phyloP scores from a whole-genome alignment of 1,140 invertebrate species.

The Pseudoatta argentina region DNA sequence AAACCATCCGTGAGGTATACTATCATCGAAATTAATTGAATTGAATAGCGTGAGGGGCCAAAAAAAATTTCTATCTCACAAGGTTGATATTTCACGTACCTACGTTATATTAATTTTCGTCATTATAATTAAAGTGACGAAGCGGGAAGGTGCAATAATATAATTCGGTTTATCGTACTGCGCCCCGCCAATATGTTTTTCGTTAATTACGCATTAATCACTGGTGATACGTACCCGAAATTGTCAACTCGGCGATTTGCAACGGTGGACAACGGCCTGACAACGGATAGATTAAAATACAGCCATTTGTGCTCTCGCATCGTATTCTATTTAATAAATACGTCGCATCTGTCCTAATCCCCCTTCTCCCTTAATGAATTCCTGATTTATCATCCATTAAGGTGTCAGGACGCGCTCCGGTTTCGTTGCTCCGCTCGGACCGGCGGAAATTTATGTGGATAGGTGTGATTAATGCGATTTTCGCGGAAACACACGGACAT shows the following conservation, averaged over 20 bases:
- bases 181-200: slow-evolving; percentile 13
- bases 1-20: slow-evolving; percentile 2
- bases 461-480: slow-evolving; percentile 82
- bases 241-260: slow-evolving; percentile 21
- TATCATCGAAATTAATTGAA: slow-evolving; percentile 29
- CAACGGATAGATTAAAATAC: slow-evolving; percentile 70
- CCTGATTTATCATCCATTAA: slow-evolving; percentile 81
- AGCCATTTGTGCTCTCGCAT: slow-evolving; percentile 63
- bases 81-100: not conserved
- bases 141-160: not conserved
- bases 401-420: slow-evolving; percentile 76
- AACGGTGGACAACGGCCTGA: slow-evolving; percentile 27
- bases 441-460: slow-evolving; percentile 80
- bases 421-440: slow-evolving; percentile 76
- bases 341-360: slow-evolving; percentile 71
- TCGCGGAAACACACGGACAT: slow-evolving; percentile 81
- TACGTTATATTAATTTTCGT: slow-evolving; percentile 22
- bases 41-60: not conserved
- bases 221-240: not conserved
- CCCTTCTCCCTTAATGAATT: slow-evolving; percentile 74
- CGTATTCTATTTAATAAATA: slow-evolving; percentile 77
- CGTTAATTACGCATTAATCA: slow-evolving; percentile 39
- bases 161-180: not conserved
- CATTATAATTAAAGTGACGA: slow-evolving; percentile 13
- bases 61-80: not conserved